A percentile compares a stretch with the other conserved stretches of the same genome.
These are phyloP conservation scores for Lamprologus callipterus DNA, from an alignment of 2,113 vertebrate genomes.

Conservation along the genomic window DNA sequence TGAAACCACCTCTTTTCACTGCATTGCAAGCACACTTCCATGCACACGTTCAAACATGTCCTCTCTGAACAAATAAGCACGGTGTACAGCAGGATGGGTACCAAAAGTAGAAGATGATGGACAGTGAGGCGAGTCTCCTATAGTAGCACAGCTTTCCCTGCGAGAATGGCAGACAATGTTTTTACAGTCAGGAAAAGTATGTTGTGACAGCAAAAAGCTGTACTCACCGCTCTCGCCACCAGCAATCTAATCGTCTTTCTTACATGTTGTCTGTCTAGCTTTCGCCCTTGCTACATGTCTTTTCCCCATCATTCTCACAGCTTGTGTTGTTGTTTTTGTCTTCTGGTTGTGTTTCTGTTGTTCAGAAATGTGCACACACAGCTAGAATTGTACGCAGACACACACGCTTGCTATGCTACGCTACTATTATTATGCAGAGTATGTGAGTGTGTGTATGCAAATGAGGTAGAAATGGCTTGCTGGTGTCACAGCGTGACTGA, in stretches of 20 bases:
- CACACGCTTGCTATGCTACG: background rate
- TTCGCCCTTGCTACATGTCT: background rate
- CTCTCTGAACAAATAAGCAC: background rate
- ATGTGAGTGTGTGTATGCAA: slow-evolving; percentile 12
- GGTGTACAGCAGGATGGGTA: background rate
- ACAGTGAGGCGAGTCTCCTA: background rate
- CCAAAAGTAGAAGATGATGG: background rate
- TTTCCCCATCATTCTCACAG: background rate
- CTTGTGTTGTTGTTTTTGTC: background rate
- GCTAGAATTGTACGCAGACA: background rate
- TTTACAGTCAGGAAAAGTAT: slow-evolving; percentile 23
- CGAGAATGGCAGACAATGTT: slow-evolving; percentile 18
- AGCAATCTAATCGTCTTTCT: slow-evolving; percentile 6
- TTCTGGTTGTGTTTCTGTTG: background rate
- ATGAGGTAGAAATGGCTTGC: slow-evolving; percentile 14
- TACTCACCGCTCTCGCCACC: background rate
- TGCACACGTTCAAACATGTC: background rate
- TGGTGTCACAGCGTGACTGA: slow-evolving; percentile 25
- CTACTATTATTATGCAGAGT: background rate
- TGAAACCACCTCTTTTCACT: background rate
- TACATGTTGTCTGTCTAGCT: background rate
- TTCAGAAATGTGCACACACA: background rate
- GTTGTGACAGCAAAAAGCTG: slow-evolving; percentile 22
- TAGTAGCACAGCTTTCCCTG: background rate
- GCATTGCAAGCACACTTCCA: background rate